Conservation (phyloP, 2,888 invertebrate genomes). For the Mythimna albipuncta region DNA sequence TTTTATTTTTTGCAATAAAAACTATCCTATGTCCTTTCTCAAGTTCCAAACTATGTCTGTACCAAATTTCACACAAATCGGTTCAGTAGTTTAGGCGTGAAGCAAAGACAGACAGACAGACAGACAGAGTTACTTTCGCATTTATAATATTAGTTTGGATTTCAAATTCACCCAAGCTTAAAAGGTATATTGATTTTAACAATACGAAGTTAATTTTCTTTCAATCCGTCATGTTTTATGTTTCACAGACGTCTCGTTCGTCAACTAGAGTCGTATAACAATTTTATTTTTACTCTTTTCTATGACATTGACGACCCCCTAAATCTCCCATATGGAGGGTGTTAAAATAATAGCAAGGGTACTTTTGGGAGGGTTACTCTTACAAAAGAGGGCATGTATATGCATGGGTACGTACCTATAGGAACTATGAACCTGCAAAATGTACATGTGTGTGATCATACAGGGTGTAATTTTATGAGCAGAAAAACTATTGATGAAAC, state of each 20-base stretch:
- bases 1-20: no score
- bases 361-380: slow-evolving; percentile 58
- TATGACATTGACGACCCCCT: slow-evolving; percentile 41
- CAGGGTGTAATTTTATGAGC: slow-evolving; percentile 17
- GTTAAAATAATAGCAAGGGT: slow-evolving; percentile 78
- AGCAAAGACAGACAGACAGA: no score
- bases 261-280: slow-evolving; percentile 22
- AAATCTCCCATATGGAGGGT: slow-evolving; percentile 72
- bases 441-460: slow-evolving; percentile 21
- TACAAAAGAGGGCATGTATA: slow-evolving; percentile 55
- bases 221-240: not conserved
- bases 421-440: not conserved
- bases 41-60: no score
- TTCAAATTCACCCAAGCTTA: no score
- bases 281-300: slow-evolving; percentile 31
- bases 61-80: no score
- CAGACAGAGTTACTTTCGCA: no score
- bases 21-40: no score
- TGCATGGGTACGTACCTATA: not conserved
- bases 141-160: no score
- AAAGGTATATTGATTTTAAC: no score
- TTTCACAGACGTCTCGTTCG: not conserved
- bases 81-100: no score
- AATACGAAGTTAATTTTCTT: no score
- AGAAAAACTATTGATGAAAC: no score